Percentiles rank a stretch among this genome's conserved stretches.
Evolutionary conservation across 2,888 invertebrate species (phyloP).

Genomic region (Sceliomorpha sp.): DNA sequence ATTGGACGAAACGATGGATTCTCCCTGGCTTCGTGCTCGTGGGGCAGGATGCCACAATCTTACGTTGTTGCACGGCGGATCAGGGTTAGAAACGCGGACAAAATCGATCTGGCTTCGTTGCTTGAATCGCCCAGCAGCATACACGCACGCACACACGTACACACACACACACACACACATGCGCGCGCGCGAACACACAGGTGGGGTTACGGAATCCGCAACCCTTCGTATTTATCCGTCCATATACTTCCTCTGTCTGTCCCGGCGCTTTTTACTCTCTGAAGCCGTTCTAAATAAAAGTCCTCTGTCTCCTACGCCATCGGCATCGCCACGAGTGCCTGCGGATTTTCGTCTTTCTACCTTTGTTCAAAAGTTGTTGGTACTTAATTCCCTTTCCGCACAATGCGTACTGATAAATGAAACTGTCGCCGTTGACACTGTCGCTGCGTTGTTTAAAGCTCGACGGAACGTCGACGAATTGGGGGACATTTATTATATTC

Average conservation of each 20-base stretch:
- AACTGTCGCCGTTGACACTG: slow-evolving; percentile 1
- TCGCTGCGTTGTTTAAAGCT: background rate
- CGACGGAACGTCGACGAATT: background rate
- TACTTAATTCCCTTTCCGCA: slow-evolving; percentile 33
- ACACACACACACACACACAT: too few species aligned
- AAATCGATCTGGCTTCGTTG: slow-evolving; percentile 57
- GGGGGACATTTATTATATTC: too few species aligned
- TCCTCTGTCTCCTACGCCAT: slow-evolving; percentile 48
- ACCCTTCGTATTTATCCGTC: slow-evolving; percentile 66
- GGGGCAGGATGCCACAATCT: slow-evolving; percentile 17
- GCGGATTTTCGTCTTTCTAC: slow-evolving; percentile 64
- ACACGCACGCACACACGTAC: too few species aligned
- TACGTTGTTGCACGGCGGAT: slow-evolving; percentile 23
- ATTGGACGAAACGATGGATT: too few species aligned
- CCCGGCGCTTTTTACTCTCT: slow-evolving; percentile 56
- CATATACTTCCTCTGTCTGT: slow-evolving; percentile 67
- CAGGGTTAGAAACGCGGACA: slow-evolving; percentile 44
- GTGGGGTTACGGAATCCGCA: slow-evolving; percentile 60
- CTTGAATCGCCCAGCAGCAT: slow-evolving; percentile 30
- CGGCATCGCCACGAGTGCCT: slow-evolving; percentile 50
- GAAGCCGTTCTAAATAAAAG: slow-evolving; percentile 65
- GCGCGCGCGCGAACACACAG: slow-evolving; percentile 42
- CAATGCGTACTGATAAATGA: slow-evolving; percentile 29
- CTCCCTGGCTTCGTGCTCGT: background rate
- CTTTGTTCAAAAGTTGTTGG: slow-evolving; percentile 66